Evolutionary conservation across 2,888 invertebrate species (phyloP).

Genomic region (Clivina fossor): DNA sequence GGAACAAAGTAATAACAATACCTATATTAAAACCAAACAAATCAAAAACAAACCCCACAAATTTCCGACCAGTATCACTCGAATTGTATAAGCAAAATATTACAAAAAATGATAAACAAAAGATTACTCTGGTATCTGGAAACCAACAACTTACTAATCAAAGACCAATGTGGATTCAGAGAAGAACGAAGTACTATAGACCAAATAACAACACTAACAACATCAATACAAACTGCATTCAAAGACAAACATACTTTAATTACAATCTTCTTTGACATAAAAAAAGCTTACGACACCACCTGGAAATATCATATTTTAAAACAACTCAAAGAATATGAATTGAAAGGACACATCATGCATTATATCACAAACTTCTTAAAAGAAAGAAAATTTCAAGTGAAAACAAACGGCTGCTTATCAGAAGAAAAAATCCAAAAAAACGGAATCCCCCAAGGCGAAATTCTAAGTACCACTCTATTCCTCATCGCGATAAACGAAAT

Average conservation of each 20-base stretch:
- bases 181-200: not conserved
- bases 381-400: not conserved
- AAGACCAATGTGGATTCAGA: not conserved
- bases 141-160: not conserved
- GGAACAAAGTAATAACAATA: not conserved
- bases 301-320: not conserved
- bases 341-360: not conserved
- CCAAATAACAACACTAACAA: not conserved
- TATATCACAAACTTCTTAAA: constrained; percentile 1
- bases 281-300: not conserved
- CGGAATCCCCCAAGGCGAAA: constrained; percentile 7
- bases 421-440: constrained; percentile 6
- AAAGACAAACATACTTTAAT: not conserved
- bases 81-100: constrained; percentile 3
- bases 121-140: constrained; percentile 6
- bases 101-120: constrained; percentile 14
- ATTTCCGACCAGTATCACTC: not conserved
- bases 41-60: not conserved
- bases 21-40: constrained; percentile 2
- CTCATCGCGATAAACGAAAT: constrained; percentile 33
- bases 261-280: not conserved
- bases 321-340: not conserved
- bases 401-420: not conserved
- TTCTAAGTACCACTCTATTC: constrained; percentile 34
- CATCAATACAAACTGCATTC: not conserved